Conservation (phyloP, 2,888 invertebrate genomes). For the Orthonevra nobilis region DNA sequence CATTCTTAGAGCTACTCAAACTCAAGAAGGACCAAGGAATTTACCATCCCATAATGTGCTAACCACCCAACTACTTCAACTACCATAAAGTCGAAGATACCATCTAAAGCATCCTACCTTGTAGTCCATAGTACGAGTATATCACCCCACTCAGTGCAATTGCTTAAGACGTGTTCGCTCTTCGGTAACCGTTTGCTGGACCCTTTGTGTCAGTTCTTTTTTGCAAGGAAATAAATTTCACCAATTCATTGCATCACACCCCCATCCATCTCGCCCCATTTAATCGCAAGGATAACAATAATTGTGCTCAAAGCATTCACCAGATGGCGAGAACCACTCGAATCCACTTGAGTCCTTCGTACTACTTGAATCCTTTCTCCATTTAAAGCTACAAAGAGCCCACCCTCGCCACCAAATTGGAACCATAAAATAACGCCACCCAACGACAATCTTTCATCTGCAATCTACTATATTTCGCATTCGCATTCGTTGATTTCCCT, state of each 20-base stretch:
- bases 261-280: constrained; percentile 34
- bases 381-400: no score
- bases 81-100: constrained; percentile 22
- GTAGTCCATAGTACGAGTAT: constrained; percentile 1
- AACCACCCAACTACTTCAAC: no score
- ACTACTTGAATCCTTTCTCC: constrained; percentile 12
- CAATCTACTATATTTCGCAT: constrained; percentile 49
- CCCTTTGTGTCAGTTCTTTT: neutral
- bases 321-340: constrained; percentile 53
- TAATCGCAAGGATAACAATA: constrained; percentile 58
- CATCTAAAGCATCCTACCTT: constrained; percentile 18
- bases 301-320: constrained; percentile 49
- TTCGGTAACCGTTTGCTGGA: neutral
- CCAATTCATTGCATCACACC: constrained; percentile 44
- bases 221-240: constrained; percentile 46
- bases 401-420: neutral
- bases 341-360: constrained; percentile 18
- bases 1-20: no score
- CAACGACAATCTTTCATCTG: constrained; percentile 51
- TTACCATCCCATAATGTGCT: no score
- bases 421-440: neutral
- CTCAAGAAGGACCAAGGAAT: no score
- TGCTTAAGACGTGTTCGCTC: constrained; percentile 26
- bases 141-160: constrained; percentile 42
- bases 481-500: constrained; percentile 60